Conservation (phyloP, 2,113 vertebrate species). For the Ageneiosus marmoratus region DNA sequence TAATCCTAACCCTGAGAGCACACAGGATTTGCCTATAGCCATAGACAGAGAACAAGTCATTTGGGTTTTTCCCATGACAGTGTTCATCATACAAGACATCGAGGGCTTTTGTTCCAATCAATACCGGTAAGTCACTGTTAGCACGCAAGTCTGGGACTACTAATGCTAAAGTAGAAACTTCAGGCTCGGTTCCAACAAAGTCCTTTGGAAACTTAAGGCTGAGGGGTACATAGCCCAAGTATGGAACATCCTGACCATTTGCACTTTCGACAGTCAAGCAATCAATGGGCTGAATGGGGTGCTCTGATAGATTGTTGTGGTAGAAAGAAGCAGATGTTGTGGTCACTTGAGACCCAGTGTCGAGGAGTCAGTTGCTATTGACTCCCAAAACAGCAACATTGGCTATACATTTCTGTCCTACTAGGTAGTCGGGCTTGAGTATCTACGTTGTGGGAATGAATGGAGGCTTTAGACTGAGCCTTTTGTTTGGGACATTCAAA, state of each 20-base stretch:
- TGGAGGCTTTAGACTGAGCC: background rate
- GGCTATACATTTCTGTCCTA: slow-evolving; percentile 16
- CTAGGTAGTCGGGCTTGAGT: background rate
- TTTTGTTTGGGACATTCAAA: background rate
- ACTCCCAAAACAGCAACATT: background rate
- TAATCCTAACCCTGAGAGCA: background rate
- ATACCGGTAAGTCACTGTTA: background rate
- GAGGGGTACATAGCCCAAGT: background rate
- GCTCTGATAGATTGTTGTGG: background rate
- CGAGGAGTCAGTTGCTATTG: background rate
- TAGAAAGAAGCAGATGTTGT: slow-evolving; percentile 11
- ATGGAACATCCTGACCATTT: background rate
- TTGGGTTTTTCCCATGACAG: background rate
- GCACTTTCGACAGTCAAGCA: background rate
- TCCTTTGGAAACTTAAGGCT: background rate
- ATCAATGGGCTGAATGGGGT: background rate
- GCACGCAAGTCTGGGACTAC: background rate
- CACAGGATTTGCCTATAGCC: background rate
- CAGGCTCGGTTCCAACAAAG: background rate
- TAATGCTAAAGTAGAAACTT: background rate
- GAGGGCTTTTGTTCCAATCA: background rate
- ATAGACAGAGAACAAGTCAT: background rate
- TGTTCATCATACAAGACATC: background rate
- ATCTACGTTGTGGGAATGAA: background rate
- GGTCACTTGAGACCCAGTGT: background rate